Conservation (phyloP, 2,888 invertebrate species). For the Leptodirus hochenwartii region DNA sequence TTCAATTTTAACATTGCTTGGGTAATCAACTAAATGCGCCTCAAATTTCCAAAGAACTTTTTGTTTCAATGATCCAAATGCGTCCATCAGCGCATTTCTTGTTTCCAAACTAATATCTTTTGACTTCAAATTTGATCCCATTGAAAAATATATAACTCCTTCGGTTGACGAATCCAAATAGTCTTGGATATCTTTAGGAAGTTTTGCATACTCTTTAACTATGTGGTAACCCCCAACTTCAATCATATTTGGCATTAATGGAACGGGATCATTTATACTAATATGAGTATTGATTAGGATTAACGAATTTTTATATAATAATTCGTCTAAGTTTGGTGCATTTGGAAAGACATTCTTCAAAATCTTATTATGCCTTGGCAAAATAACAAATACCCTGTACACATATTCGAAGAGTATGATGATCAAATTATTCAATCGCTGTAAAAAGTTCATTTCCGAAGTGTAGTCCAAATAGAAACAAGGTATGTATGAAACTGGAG, state of each 20-base stretch:
- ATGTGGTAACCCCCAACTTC: constrained; percentile 37
- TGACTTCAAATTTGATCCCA: constrained; percentile 39
- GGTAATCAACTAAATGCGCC: constrained; percentile 33
- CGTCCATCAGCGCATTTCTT: constrained; percentile 32
- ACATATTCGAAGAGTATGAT: constrained; percentile 18
- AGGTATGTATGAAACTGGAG: constrained; percentile 14
- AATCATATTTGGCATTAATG: constrained; percentile 32
- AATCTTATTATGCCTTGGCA: constrained; percentile 14
- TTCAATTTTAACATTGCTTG: constrained; percentile 35
- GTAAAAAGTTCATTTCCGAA: constrained; percentile 15
- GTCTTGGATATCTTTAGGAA: constrained; percentile 28
- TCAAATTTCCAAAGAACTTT: constrained; percentile 56
- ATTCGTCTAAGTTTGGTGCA: constrained; percentile 15
- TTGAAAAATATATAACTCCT: constrained; percentile 37
- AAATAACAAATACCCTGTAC: constrained; percentile 7
- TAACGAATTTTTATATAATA: constrained; percentile 21
- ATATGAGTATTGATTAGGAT: constrained; percentile 32
- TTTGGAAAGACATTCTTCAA: constrained; percentile 18
- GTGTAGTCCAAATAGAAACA: constrained; percentile 11
- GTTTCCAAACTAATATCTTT: constrained; percentile 32
- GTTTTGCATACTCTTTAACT: too few relatives aligned
- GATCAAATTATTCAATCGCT: constrained; percentile 15
- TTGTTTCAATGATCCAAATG: constrained; percentile 38
- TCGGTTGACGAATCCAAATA: constrained; percentile 30
- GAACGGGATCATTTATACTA: constrained; percentile 28